Base-by-base conservation (phyloP, 1,140 invertebrate species). In the Anastatus disparis region DNA sequence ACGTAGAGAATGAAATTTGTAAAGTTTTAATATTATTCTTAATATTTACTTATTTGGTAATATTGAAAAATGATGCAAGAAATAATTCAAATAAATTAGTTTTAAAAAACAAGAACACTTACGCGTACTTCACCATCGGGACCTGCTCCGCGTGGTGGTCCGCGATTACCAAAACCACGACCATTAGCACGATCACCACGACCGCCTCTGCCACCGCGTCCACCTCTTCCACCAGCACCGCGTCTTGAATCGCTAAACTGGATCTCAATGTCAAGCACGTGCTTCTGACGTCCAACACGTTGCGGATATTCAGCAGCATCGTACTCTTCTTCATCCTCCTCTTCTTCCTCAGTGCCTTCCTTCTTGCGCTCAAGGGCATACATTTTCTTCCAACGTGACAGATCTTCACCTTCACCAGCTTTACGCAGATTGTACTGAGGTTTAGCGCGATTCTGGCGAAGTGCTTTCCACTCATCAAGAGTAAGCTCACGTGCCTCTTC, bases 331-430 rank as follows among this genome's bases (percentile, higher is more conserved):
- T 89, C 91, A 9, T 89, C 89, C 0, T 91, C 90, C 6, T 91
- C 90, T 1, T 90, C 89, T 46, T 91, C 91, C 22, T 91, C 91
- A 2, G 84, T 87, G 6, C 88, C 90, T 65, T 92, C 90, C 80
- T 93, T 92, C 83, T 94, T 94, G 83, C 93, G 94, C 78, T 93
- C 91, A 50, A 95, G 85, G 76, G 91, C 89, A 75, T 94, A 93
- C 89, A 96, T 94, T 78, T 97, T 97, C 84, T 97, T 96, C 95
- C 95, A 97, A 83, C 95, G 94, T 52, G 91, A 90, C 48, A 92
- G 88, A 82, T 96, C 94, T 81, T 97, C 95, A 40, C 95, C 95
- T 87, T 97, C 95, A 46, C 95, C 95, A 64, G 95, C 93, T 85
- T 96, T 96, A 68, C 95, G 90, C 74, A 96, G 85, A 84, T 97